A percentile compares a stretch with the other conserved stretches of the same genome.
These are phyloP conservation scores for Trichacis sp. DNA, from an alignment of 2,888 invertebrate genomes.

Conservation along the genomic window DNA sequence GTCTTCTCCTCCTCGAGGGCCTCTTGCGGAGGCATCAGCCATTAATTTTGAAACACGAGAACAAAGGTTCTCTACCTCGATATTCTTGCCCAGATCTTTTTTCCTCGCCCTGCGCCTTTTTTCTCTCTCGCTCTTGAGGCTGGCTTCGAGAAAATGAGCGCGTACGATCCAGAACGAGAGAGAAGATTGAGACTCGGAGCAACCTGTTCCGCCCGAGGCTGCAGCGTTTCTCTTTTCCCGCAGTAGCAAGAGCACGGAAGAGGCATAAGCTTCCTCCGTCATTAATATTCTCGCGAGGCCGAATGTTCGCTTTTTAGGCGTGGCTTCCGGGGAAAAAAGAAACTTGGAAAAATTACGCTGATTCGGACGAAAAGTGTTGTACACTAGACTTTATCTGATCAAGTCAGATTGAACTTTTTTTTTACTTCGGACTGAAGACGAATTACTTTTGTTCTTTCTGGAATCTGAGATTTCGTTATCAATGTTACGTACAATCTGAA, in stretches of 20 bases:
- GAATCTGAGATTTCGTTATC: too few relatives aligned
- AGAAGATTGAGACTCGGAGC: slow-evolving; percentile 40
- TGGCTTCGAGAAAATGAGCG: slow-evolving; percentile 1
- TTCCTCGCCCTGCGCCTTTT: slow-evolving; percentile 9
- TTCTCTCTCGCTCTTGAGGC: slow-evolving; percentile 18
- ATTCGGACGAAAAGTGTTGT: too few relatives aligned
- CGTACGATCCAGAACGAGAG: slow-evolving; percentile 11
- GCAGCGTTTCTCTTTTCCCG: slow-evolving; percentile 57
- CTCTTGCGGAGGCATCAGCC: slow-evolving; percentile 52
- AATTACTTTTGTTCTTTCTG: too few relatives aligned
- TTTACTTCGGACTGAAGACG: too few relatives aligned
- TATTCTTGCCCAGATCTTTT: slow-evolving; percentile 28
- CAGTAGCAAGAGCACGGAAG: slow-evolving; percentile 52
- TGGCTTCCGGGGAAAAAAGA: too few relatives aligned
- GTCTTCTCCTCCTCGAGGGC: slow-evolving; percentile 50
- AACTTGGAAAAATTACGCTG: too few relatives aligned
- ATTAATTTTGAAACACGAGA: slow-evolving; percentile 65
- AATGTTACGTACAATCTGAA: too few relatives aligned
- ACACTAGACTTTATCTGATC: too few relatives aligned
- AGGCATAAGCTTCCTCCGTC: slow-evolving; percentile 43
- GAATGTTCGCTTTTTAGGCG: slow-evolving; percentile 42
- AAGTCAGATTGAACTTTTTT: too few relatives aligned
- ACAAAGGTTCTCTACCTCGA: slow-evolving; percentile 62
- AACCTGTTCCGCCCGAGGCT: slow-evolving; percentile 61
- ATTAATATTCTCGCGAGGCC: slow-evolving; percentile 54